Evolutionary conservation across 2,113 vertebrate species (phyloP).

Genomic region (Puntigrus tetrazona): DNA sequence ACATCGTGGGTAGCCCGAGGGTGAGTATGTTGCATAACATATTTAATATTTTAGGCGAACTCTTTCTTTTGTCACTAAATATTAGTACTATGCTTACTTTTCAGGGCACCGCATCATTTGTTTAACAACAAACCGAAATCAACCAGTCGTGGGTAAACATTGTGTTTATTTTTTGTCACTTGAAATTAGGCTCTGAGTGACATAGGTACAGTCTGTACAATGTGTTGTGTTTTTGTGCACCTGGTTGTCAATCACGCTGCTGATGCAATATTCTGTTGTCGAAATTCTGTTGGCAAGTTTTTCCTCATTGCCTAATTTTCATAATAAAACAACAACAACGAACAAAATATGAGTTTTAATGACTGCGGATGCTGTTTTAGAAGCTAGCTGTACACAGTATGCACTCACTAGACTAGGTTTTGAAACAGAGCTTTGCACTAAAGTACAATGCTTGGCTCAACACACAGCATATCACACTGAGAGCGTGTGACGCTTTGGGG

Average conservation of each 20-base stretch:
- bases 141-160: neutral
- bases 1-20: neutral
- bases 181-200: neutral
- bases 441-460: conserved; percentile 10
- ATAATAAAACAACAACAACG: too few species aligned
- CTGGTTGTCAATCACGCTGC: neutral
- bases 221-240: neutral
- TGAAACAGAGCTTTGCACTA: neutral
- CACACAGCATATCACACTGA: conserved; percentile 10
- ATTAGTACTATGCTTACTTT: neutral
- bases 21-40: too few species aligned
- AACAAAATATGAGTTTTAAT: too few species aligned
- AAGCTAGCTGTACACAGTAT: too few species aligned
- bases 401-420: too few species aligned
- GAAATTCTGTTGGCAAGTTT: neutral
- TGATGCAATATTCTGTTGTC: neutral
- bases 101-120: neutral
- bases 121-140: neutral
- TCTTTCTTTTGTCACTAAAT: neutral
- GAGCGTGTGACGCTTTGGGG: neutral
- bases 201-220: neutral
- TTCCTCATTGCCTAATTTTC: neutral
- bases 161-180: neutral
- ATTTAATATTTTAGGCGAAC: neutral
- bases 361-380: too few species aligned